Evolutionary conservation across 1,140 invertebrate species (phyloP).

Genomic region (Drosophila leontia): DNA sequence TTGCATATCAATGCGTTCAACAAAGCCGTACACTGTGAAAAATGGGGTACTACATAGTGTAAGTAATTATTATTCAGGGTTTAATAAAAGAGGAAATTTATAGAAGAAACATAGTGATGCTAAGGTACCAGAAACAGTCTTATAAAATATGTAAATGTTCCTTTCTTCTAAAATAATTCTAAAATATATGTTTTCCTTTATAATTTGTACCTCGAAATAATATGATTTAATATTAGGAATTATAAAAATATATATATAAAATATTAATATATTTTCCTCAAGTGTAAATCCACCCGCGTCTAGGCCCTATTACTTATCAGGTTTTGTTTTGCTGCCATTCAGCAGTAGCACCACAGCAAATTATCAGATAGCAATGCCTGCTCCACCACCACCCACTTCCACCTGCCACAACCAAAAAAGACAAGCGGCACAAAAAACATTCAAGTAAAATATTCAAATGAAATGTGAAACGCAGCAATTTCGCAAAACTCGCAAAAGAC

Average conservation of each 20-base stretch:
- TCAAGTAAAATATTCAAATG: slow-evolving; percentile 80
- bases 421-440: slow-evolving; percentile 49
- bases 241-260: no score
- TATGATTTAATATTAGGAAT: no score
- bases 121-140: no score
- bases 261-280: not conserved
- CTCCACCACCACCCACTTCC: slow-evolving; percentile 4
- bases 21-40: slow-evolving; percentile 33
- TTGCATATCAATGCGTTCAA: slow-evolving; percentile 77
- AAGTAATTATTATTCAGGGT: not conserved
- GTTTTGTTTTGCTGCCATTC: slow-evolving; percentile 57
- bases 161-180: not conserved
- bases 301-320: slow-evolving; percentile 71
- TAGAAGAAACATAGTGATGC: no score
- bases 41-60: fast-evolving
- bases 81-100: no score
- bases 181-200: no score
- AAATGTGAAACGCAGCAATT: slow-evolving; percentile 79
- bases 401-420: slow-evolving; percentile 45
- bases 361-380: slow-evolving; percentile 73
- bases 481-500: slow-evolving; percentile 36
- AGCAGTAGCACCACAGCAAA: slow-evolving; percentile 62
- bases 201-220: no score
- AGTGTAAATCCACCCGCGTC: slow-evolving; percentile 29
- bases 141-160: no score